phyloP scores from a whole-genome alignment of 2,888 invertebrate genomes.

The Ellobium chinense region DNA sequence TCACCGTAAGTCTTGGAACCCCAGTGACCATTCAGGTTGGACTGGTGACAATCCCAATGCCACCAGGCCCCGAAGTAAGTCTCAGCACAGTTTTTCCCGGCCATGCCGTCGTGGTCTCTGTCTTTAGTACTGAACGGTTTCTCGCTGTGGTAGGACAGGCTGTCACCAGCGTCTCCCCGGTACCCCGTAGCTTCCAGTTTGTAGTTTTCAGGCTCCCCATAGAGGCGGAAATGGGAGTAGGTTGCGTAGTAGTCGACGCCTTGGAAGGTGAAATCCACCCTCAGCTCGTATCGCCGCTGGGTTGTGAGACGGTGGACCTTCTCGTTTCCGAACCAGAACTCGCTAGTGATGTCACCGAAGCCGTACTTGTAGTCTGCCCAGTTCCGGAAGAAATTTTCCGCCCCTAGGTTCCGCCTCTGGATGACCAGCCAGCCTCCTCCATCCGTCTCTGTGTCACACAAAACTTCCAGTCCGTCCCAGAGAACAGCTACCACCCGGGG shows the following conservation, averaged over 20 bases:
- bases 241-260: not conserved
- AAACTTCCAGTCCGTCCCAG: not conserved
- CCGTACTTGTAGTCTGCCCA: constrained; percentile 17
- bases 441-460: constrained; percentile 31
- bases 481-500: not conserved
- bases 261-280: not conserved
- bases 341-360: not conserved
- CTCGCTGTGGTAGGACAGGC: constrained; percentile 90
- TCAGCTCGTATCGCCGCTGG: too few relatives aligned
- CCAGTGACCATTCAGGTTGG: constrained; percentile 6
- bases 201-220: constrained; percentile 82
- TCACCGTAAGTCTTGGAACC: not conserved
- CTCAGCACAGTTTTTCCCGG: not conserved
- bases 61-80: not conserved
- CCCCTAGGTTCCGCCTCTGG: too few relatives aligned
- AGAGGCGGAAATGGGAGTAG: not conserved
- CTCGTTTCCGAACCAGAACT: constrained; percentile 20
- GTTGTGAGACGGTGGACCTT: not conserved
- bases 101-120: constrained; percentile 86
- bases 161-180: constrained; percentile 90
- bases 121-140: constrained; percentile 95
- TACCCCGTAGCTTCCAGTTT: constrained; percentile 86
- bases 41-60: not conserved
- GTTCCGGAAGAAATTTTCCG: not conserved
- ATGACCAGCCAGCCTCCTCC: constrained; percentile 30